Evolutionary conservation across 1,140 invertebrate genomes (phyloP).

Genomic region (Macrosteles quadrilineatus): DNA sequence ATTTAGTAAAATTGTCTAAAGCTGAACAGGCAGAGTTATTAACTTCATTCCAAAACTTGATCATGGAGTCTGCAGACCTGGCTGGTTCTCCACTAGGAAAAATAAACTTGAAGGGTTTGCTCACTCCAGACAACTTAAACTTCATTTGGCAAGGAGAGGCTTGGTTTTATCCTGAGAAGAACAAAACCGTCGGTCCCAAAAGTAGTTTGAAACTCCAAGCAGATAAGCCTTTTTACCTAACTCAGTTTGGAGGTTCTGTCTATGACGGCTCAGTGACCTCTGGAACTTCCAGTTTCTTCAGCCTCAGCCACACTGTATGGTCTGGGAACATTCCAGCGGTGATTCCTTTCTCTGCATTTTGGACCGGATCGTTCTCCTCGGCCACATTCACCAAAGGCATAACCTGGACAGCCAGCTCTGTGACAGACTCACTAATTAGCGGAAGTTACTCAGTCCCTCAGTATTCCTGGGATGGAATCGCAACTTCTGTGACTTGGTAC

Average conservation of each 20-base stretch:
- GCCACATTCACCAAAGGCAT: neutral
- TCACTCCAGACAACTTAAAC: neutral
- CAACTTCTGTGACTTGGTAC: neutral
- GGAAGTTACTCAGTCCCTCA: conserved; percentile 4
- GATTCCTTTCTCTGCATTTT: neutral
- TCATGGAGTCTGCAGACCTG: neutral
- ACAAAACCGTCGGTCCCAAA: neutral
- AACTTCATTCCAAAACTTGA: neutral
- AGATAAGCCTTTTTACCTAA: neutral
- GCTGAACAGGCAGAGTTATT: neutral
- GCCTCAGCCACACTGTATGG: neutral
- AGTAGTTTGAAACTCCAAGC: neutral
- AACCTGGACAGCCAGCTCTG: neutral
- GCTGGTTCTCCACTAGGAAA: neutral
- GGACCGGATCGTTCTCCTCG: neutral
- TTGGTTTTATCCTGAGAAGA: neutral
- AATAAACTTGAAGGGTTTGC: neutral
- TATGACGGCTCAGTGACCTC: neutral
- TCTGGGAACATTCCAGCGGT: neutral
- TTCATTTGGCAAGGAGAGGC: conserved; percentile 15
- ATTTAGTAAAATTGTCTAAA: neutral
- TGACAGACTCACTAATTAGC: neutral
- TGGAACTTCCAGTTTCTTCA: neutral
- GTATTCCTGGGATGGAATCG: neutral
- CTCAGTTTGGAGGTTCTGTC: conserved; percentile 2